Evolutionary conservation across 2,113 vertebrate species (phyloP).

Genomic region (Zosterops borbonicus): DNA sequence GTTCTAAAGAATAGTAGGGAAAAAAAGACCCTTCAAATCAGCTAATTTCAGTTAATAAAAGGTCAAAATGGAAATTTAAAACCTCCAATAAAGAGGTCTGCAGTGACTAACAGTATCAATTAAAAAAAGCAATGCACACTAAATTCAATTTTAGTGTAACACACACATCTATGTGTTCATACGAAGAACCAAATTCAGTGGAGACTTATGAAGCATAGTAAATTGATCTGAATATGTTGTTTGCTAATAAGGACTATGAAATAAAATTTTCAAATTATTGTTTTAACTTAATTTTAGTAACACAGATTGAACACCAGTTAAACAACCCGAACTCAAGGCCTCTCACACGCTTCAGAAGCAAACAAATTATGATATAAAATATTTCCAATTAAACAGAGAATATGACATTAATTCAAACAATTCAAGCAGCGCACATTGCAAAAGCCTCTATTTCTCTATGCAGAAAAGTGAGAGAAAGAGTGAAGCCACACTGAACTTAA

Average conservation of each 20-base stretch:
- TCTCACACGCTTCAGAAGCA: neutral
- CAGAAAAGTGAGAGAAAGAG: neutral
- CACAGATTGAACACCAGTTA: neutral
- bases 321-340: neutral
- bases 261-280: neutral
- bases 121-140: neutral
- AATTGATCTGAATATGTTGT: neutral
- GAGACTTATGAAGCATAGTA: neutral
- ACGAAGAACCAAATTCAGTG: neutral
- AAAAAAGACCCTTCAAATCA: rapidly evolving
- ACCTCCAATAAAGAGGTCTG: neutral
- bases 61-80: neutral
- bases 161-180: neutral
- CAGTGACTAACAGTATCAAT: neutral
- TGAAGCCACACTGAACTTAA: neutral
- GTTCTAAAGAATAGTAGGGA: neutral
- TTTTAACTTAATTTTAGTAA: neutral
- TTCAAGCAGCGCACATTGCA: neutral
- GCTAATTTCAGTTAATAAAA: neutral
- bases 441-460: neutral
- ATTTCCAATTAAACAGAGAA: neutral
- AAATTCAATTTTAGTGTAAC: neutral
- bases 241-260: neutral
- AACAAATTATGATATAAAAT: neutral
- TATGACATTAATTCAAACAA: neutral